Evolutionary conservation across 1,140 invertebrate species (phyloP), one percentile per base, ranked within the genome.

Genomic region (Conus ventricosus): DNA sequence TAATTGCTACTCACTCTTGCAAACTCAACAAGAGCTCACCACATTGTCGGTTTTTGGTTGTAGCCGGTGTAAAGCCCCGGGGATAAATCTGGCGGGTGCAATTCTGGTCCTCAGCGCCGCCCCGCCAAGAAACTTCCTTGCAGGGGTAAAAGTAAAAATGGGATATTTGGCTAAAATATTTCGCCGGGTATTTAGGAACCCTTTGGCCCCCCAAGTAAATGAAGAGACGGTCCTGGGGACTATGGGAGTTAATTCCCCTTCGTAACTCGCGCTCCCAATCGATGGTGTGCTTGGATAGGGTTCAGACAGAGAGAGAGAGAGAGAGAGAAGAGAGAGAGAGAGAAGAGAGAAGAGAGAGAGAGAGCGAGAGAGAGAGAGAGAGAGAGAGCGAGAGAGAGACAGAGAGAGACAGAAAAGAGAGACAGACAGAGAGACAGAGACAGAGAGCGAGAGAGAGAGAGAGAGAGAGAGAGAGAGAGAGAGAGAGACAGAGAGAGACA

Each of bases 121-220:
- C 67, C 13, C 23, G 67, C 17, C 17, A 71, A 71, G 23, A 71
- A 20, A 1, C 17, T 23, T 23, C 11, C 67, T 71, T 71, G 67
- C 67, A 71, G 67, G 23, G 67, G 67, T 20, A 71, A 23, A 23
- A 11, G 8, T 6, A 27, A 78, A 84, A 84, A 60, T 57, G 53
- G 8, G 82, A 84, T 84, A 84, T 63, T 84, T 13, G 82, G 82
- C 57, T 63, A 84, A 84, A 63, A 84, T 84, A 84, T 84, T 84
- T 60, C 82, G 7, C 53, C 55, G 55, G 57, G 23, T 84, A 39
- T 84, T 84, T 84, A 84, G 82, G 55, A 39, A 63, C 6, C 27
- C 57, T n/a, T 20, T 1, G 25, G 55, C 55, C 82, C 67, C 82
- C 54, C 23, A 27, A 63, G 27, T 60, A 84, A 84, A 84, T 84